Evolutionary conservation across 2,113 vertebrate genomes (phyloP).

Genomic region (Oreotrochilus melanogaster): DNA sequence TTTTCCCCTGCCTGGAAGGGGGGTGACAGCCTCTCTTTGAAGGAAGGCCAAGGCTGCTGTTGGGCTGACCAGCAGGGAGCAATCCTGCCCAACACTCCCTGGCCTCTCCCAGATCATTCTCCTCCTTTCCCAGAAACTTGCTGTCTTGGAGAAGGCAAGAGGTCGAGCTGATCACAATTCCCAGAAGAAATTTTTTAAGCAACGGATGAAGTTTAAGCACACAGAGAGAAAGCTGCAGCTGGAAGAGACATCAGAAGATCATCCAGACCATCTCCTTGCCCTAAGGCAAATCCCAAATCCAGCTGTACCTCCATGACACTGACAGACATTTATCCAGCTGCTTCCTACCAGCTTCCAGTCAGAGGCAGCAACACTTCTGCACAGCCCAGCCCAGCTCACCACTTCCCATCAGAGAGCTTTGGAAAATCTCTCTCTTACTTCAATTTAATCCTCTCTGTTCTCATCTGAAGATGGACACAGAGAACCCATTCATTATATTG

Average conservation of each 20-base stretch:
- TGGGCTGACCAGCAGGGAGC: slow-evolving; percentile 52
- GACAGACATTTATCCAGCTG: not conserved
- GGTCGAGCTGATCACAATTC: not conserved
- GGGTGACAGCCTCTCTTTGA: slow-evolving; percentile 52
- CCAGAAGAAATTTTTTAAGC: slow-evolving; percentile 23
- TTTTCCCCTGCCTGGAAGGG: slow-evolving; percentile 5
- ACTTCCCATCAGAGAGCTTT: not conserved
- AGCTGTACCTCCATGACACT: not conserved
- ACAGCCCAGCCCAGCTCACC: not conserved
- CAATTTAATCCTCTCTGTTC: not conserved
- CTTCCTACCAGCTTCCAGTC: not conserved
- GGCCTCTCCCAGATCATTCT: not conserved
- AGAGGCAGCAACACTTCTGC: not conserved
- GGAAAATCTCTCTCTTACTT: not conserved
- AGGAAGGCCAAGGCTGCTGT: slow-evolving; percentile 48
- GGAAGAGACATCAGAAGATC: not conserved
- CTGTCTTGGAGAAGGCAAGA: not conserved
- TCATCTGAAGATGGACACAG: not conserved
- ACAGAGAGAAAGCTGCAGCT: not conserved
- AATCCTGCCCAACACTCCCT: slow-evolving; percentile 3
- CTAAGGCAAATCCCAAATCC: not conserved
- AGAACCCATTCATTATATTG: not conserved
- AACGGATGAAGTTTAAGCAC: not conserved
- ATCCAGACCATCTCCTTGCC: not conserved
- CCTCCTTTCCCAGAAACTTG: slow-evolving; percentile 44